These are phyloP conservation scores for Tenebrosternarchus preto DNA, from an alignment of 2,113 vertebrate genomes.

Conservation along the genomic window DNA sequence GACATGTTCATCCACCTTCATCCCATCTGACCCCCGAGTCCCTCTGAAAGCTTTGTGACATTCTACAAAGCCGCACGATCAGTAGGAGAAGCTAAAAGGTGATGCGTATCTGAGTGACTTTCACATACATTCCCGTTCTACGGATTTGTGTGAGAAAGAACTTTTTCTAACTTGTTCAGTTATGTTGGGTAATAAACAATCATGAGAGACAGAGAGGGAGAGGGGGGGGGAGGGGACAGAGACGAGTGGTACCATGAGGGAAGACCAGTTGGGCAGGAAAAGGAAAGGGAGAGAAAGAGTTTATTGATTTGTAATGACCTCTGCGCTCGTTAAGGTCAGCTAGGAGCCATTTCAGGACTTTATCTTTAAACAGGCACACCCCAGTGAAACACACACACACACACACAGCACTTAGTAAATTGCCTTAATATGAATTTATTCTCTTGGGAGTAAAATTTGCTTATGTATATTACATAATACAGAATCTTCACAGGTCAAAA, in stretches of 20 bases:
- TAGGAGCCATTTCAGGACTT: slow-evolving; percentile 72
- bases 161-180: no score
- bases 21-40: slow-evolving; percentile 35
- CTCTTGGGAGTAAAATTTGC: neutral
- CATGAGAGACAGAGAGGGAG: no score
- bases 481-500: neutral
- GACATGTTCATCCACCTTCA: neutral
- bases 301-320: slow-evolving; percentile 78
- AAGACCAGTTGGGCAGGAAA: slow-evolving; percentile 34
- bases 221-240: neutral
- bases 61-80: slow-evolving; percentile 42
- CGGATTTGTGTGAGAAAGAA: no score
- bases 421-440: neutral
- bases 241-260: neutral
- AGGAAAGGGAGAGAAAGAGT: slow-evolving; percentile 55
- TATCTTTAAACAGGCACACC: slow-evolving; percentile 73
- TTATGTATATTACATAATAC: neutral
- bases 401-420: slow-evolving; percentile 15
- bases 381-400: slow-evolving; percentile 15
- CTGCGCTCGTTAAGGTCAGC: slow-evolving; percentile 76
- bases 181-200: no score
- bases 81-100: slow-evolving; percentile 38
- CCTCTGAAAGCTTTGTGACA: slow-evolving; percentile 27
- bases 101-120: slow-evolving; percentile 27
- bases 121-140: neutral